Evolutionary conservation across 2,113 vertebrate species (phyloP).

Genomic region (Rynchops niger): DNA sequence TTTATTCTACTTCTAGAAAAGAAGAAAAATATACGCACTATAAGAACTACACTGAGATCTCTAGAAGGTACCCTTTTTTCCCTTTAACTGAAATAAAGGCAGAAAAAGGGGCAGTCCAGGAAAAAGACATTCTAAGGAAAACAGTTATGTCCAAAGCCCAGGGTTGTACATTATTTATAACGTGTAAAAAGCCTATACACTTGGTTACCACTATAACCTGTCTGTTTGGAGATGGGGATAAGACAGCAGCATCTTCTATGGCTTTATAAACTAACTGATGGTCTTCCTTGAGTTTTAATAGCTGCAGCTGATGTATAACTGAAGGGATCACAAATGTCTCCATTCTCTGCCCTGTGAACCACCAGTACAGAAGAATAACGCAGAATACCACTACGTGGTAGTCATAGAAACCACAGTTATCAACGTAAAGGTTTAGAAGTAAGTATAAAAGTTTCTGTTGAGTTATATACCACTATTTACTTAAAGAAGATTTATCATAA

Average conservation of each 20-base stretch:
- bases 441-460: constrained; percentile 38
- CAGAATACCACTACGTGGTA: neutral
- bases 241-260: neutral
- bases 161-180: neutral
- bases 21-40: neutral
- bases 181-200: neutral
- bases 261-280: neutral
- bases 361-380: neutral
- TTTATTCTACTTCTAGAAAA: neutral
- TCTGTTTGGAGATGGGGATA: neutral
- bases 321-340: neutral
- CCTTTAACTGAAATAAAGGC: neutral
- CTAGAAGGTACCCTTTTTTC: neutral
- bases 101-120: neutral
- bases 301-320: neutral
- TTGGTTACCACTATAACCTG: neutral
- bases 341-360: neutral
- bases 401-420: constrained; percentile 40
- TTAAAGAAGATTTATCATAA: neutral
- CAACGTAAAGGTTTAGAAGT: constrained; percentile 7
- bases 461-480: neutral
- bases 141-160: neutral
- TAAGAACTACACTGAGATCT: neutral
- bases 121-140: constrained; percentile 1
- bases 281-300: constrained; percentile 12